Conservation (phyloP, 2,113 vertebrate species). For the Hiodon alosoides region DNA sequence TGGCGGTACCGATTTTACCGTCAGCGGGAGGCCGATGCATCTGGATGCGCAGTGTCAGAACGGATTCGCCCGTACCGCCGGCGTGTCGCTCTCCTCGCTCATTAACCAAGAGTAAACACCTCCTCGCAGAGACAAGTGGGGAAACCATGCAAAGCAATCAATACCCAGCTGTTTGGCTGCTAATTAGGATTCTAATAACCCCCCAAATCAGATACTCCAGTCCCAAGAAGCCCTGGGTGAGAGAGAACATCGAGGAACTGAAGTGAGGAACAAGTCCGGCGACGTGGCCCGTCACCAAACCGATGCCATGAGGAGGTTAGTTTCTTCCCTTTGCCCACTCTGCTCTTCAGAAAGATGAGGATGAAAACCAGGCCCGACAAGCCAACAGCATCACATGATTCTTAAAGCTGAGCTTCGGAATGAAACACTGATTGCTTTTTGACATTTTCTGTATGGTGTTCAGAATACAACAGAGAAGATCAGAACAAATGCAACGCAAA, state of each 20-base stretch:
- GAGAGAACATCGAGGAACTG: not conserved
- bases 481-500: no score
- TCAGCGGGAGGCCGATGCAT: not conserved
- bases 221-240: slow-evolving; percentile 24
- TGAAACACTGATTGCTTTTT: no score
- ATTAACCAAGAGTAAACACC: not conserved
- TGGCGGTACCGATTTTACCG: not conserved
- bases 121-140: slow-evolving; percentile 30
- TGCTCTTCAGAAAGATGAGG: no score
- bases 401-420: no score
- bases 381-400: no score
- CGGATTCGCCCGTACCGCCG: not conserved
- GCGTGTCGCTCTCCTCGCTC: not conserved
- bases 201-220: slow-evolving; percentile 33
- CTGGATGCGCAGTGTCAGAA: not conserved
- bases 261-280: slow-evolving; percentile 10
- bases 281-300: not conserved
- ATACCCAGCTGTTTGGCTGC: slow-evolving; percentile 39
- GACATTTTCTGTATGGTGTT: no score
- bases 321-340: no score
- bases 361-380: no score
- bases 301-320: not conserved
- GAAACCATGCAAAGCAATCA: slow-evolving; percentile 40
- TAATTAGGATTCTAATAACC: slow-evolving; percentile 57
- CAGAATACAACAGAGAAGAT: no score